phyloP scores from a whole-genome alignment of 35 echinoderm and acorn worm species.

The Nesometra sesokonis region DNA sequence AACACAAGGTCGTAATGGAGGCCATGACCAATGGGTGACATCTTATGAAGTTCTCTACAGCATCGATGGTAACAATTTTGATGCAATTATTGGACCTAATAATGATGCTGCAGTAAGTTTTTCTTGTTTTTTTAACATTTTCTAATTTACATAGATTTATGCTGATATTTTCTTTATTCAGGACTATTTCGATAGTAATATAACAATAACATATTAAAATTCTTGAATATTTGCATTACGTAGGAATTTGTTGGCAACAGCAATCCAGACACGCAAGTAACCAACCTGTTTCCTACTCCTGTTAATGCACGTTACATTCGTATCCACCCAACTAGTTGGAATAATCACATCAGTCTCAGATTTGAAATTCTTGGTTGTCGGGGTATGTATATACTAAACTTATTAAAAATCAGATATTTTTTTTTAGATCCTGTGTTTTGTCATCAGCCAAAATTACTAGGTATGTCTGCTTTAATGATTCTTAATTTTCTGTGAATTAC shows the following conservation, averaged over 20 bases:
- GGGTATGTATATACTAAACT: not conserved
- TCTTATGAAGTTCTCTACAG: not conserved
- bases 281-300: conserved; percentile 6
- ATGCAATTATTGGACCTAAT: not conserved
- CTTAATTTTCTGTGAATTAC: no score
- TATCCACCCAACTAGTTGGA: conserved; percentile 7
- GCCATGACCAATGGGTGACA: conserved; percentile 8
- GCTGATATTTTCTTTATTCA: not conserved
- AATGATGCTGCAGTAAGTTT: not conserved
- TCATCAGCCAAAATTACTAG: no score
- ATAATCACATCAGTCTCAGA: conserved; percentile 31
- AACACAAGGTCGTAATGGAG: not conserved
- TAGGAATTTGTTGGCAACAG: conserved; percentile 5
- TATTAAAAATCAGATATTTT: no score
- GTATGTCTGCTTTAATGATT: no score
- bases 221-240: not conserved
- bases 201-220: not conserved
- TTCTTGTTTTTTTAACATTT: not conserved
- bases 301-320: conserved; percentile 23
- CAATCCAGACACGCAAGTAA: not conserved
- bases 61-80: not conserved
- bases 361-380: conserved; percentile 10
- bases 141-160: no score
- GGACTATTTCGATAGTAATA: not conserved
- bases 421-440: no score